Evolutionary conservation across 2,888 invertebrate species (phyloP).

Genomic region (Phyllotreta striolata): DNA sequence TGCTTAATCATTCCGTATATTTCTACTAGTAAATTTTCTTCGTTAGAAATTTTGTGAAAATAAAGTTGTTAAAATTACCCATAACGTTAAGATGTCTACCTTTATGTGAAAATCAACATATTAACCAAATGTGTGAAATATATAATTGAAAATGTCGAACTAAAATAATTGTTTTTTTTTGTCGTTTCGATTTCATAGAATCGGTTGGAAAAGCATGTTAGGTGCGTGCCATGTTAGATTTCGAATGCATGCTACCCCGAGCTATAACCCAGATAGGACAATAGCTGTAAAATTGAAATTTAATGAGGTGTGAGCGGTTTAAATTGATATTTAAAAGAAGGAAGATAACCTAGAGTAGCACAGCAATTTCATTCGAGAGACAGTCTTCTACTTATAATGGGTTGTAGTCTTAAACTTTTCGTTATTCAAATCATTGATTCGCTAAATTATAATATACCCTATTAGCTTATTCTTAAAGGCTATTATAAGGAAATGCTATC

Average conservation of each 20-base stretch:
- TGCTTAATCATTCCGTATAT: too few species aligned
- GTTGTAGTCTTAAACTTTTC: conserved; percentile 52
- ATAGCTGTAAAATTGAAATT: conserved; percentile 64
- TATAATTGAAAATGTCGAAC: not conserved
- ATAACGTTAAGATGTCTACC: conserved; percentile 12
- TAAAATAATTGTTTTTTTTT: conserved; percentile 4
- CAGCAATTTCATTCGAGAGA: conserved; percentile 62
- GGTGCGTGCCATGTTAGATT: conserved; percentile 54
- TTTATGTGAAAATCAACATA: conserved; percentile 13
- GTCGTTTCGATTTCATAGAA: conserved; percentile 37
- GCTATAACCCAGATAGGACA: conserved; percentile 63
- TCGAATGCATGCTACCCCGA: conserved; percentile 60
- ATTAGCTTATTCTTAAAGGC: conserved; percentile 41
- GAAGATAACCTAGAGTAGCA: conserved; percentile 61
- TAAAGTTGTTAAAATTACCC: conserved; percentile 4
- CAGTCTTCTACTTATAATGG: conserved; percentile 59
- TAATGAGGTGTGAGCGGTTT: conserved; percentile 63
- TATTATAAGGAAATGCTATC: conserved; percentile 20
- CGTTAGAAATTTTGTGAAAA: not conserved
- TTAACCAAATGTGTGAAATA: conserved; percentile 10
- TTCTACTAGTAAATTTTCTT: conserved; percentile 1
- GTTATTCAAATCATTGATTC: conserved; percentile 61
- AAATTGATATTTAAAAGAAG: conserved; percentile 65
- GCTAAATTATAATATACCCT: conserved; percentile 58
- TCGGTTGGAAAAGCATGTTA: conserved; percentile 51